A percentile compares a stretch with the other conserved stretches of the same genome.
phyloP scores from a whole-genome alignment of 2,888 invertebrate species.

The Drosophila setosimentum region DNA sequence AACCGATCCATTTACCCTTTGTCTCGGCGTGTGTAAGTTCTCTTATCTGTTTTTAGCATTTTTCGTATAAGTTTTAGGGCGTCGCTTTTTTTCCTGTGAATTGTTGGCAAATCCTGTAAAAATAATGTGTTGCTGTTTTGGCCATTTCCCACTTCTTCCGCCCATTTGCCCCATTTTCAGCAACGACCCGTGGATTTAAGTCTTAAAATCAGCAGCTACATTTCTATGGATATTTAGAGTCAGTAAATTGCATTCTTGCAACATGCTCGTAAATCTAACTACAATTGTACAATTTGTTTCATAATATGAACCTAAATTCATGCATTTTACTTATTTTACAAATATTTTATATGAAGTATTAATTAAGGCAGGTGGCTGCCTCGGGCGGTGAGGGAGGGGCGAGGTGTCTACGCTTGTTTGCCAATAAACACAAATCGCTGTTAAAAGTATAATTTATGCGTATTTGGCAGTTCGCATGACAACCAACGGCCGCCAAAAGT shows the following conservation, averaged over 20 bases:
- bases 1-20: slow-evolving; percentile 37
- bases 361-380: slow-evolving; percentile 11
- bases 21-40: slow-evolving; percentile 50
- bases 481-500: slow-evolving; percentile 43
- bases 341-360: slow-evolving; percentile 39
- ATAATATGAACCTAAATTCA: slow-evolving; percentile 61
- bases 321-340: slow-evolving; percentile 22
- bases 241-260: slow-evolving; percentile 52
- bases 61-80: slow-evolving; percentile 65
- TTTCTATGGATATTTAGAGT: slow-evolving; percentile 17
- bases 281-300: slow-evolving; percentile 77
- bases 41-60: slow-evolving; percentile 73
- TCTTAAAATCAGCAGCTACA: slow-evolving; percentile 13
- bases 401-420: slow-evolving; percentile 53
- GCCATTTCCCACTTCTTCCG: slow-evolving; percentile 18
- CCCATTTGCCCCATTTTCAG: background rate
- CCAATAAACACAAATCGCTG: slow-evolving; percentile 76
- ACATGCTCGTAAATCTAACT: slow-evolving; percentile 67
- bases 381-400: background rate
- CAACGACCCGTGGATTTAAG: slow-evolving; percentile 14
- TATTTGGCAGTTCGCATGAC: slow-evolving; percentile 43
- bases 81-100: slow-evolving; percentile 29
- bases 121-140: slow-evolving; percentile 37
- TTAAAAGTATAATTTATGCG: slow-evolving; percentile 61
- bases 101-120: slow-evolving; percentile 29